Base-by-base conservation (phyloP, 2,888 invertebrate species). In the Dastarcus helophoroides region DNA sequence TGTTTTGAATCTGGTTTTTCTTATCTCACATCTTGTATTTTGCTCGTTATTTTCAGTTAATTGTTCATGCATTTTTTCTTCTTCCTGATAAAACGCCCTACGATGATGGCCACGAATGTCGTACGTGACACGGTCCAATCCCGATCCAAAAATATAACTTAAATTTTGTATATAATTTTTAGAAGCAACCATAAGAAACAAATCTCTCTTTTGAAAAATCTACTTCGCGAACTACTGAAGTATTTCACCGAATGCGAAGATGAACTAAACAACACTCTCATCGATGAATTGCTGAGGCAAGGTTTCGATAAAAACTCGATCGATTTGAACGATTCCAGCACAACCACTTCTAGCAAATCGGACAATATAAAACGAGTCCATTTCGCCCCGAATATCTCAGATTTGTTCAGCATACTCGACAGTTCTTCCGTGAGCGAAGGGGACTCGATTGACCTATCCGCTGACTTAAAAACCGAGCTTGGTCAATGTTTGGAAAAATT, bases 171-270 rank as follows among this genome's bases (percentile, higher is more conserved):
- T n/a, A 22, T n/a, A 29, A 31, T 34, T 47, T 46, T 12, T 51
- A 78, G 82, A 35, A 79, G 83, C 58, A 71, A 67, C 22, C 56
- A 82, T 35, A 72, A 72, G 37, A 76, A 73, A 38, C 68, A 78
- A 30, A 76, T 78, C 14, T 58, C 65, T 27, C 72, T 73, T 21
- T 64, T 84, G 32, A 74, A 78, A 42, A 68, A 69, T 39, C 68
- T 77, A 15, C 67, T 85, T 35, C 64, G 69, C 1, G 79, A 82
- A 53, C 60, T 85, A 47, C 70, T 79, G 25, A 75, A 75, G 50
- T 84, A 81, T 58, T 79, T 82, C 51, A 72, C 71, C 4, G 65
- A 73, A 42, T 83, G 82, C 28, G 85, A 85, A 55, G 79, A 80
- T 51, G 84, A 84, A 56, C 64, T 85, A 21, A 84, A 82, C 60